These are phyloP conservation scores for Bombus confusus DNA, from an alignment of 1,140 invertebrate species.

Conservation along the genomic window DNA sequence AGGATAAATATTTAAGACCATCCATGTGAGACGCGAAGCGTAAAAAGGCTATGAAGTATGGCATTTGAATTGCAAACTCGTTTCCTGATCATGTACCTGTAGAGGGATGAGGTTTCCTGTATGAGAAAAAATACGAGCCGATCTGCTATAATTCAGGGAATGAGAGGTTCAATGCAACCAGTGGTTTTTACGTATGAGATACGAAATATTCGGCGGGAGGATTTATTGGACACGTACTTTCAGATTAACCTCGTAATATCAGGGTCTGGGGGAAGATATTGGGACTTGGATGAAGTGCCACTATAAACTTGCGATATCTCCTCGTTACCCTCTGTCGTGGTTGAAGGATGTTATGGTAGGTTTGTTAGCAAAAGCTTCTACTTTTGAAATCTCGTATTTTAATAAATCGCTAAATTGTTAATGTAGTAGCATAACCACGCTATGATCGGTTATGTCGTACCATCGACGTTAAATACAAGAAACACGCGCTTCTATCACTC, in stretches of 20 bases:
- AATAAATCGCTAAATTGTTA: not conserved
- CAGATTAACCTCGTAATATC: slow-evolving; percentile 1
- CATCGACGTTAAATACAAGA: too few species aligned
- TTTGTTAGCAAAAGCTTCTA: not conserved
- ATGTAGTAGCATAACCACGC: too few species aligned
- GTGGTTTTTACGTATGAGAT: slow-evolving; percentile 34
- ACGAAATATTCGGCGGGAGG: not conserved
- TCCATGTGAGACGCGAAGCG: not conserved
- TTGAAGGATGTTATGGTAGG: not conserved
- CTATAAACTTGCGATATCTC: not conserved
- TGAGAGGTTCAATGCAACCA: slow-evolving; percentile 12
- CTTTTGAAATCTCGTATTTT: not conserved
- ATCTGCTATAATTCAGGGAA: slow-evolving; percentile 38
- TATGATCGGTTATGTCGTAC: too few species aligned
- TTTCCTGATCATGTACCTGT: slow-evolving; percentile 25
- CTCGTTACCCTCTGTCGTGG: not conserved
- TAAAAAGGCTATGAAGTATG: slow-evolving; percentile 33
- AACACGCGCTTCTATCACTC: too few species aligned
- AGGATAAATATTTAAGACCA: slow-evolving; percentile 49
- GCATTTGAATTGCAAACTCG: slow-evolving; percentile 56
- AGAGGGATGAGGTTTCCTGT: slow-evolving; percentile 4
- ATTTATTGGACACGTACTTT: slow-evolving; percentile 42
- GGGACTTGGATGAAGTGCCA: slow-evolving; percentile 17
- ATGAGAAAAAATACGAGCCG: slow-evolving; percentile 43
- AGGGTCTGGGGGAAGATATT: not conserved